phyloP scores from a whole-genome alignment of 2,888 invertebrate genomes.

The Philonicus albiceps region DNA sequence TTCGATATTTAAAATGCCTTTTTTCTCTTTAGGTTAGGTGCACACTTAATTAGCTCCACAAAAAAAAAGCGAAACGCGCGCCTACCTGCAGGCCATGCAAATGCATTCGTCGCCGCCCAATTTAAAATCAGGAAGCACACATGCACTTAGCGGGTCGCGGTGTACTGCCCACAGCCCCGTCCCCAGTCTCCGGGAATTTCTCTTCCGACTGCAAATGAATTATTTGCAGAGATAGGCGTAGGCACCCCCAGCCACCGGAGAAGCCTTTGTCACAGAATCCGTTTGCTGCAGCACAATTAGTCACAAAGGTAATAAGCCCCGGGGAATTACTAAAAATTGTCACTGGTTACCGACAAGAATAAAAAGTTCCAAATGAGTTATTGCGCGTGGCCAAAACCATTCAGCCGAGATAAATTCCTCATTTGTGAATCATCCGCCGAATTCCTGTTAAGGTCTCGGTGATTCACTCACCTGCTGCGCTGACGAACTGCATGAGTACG shows the following conservation, averaged over 20 bases:
- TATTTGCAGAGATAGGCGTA: not conserved
- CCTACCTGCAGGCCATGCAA: not conserved
- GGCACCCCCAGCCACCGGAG: not conserved
- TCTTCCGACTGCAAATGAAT: not conserved
- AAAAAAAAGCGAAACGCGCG: not conserved
- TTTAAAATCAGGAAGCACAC: not conserved
- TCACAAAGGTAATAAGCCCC: not conserved
- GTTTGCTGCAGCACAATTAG: not conserved
- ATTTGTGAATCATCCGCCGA: not conserved
- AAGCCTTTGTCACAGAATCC: not conserved
- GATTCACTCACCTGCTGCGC: not conserved
- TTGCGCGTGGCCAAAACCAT: not conserved
- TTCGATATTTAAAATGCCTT: not conserved
- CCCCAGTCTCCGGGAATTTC: not conserved
- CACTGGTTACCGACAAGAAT: not conserved
- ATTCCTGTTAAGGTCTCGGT: not conserved
- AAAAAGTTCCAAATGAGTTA: not conserved
- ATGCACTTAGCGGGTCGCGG: not conserved
- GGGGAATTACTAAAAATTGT: not conserved
- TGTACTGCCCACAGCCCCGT: not conserved
- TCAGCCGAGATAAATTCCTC: not conserved
- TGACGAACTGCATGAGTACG: not conserved
- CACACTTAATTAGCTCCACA: not conserved
- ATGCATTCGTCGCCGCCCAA: not conserved
- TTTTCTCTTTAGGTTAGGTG: not conserved